Evolutionary conservation across 2,888 invertebrate genomes (phyloP), one percentile per base, ranked within the genome.

Genomic region (Drosophila mimetica): DNA sequence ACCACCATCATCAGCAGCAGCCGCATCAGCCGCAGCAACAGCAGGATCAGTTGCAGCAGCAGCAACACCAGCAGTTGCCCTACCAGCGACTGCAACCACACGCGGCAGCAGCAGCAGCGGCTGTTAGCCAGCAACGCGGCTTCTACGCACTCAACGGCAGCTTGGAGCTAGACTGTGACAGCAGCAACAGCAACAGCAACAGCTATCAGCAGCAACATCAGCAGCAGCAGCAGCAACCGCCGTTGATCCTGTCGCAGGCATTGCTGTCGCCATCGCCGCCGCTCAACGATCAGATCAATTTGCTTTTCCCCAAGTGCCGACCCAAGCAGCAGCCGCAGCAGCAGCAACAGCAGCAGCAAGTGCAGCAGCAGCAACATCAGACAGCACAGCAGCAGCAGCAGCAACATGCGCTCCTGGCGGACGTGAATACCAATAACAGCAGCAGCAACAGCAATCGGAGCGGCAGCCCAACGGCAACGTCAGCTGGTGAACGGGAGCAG

Each of bases 301-400:
- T 95, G 91, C 94, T 96, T 89, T 97, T 96, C 93, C 96, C 96
- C 89, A 96, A 96, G 95, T 96, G 96, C 93, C 94, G 96, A 89
- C 96, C 96, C 81, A 93, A 94, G 90, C 92, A 92, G 37, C 74
- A 67, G 16, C 64, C 74, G 11, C 69, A 59, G 22, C 72, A 72
- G 34, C 79, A 74, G 0, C 76, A 71, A 7, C 69, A 65, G 7
- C 74, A 72, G 8, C 16, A 39, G 16, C 54, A 46, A 7, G 66
- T 63, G 14, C 71, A 60, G 28, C 65, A 55, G 28, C 63, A 69
- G 6, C 16, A 39, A n/a, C 58, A 47, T n/a, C 72, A 72, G 13
- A 6, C 71, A 60, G 32, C 65, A 59, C 79, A 74, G 57, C 79
- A 63, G 58, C 73, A 50, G 57, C 79, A 74, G 57, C 79, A 63